Evolutionary conservation across 2,113 vertebrate genomes (phyloP).

Genomic region (Columba livia): DNA sequence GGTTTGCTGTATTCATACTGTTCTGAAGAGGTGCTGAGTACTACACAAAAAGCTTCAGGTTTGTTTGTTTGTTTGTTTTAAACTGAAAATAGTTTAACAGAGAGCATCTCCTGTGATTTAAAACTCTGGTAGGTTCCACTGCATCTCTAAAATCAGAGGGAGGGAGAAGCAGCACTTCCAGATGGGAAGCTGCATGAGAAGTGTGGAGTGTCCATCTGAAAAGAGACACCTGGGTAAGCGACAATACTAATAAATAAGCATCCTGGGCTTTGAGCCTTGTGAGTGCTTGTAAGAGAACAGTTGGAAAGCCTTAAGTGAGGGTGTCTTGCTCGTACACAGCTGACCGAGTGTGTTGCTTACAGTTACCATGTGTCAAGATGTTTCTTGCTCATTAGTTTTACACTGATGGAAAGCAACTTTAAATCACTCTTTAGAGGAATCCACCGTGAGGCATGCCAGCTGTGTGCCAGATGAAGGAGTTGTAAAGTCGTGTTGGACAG

Average conservation of each 20-base stretch:
- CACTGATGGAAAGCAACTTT: conserved; percentile 72
- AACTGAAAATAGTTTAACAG: not conserved
- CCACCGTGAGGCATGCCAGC: conserved; percentile 65
- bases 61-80: not conserved
- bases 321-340: conserved; percentile 27
- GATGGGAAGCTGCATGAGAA: conserved; percentile 2
- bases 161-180: conserved; percentile 2
- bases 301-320: conserved; percentile 59
- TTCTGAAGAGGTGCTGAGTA: not conserved
- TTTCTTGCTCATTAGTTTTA: conserved; percentile 73
- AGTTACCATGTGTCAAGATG: conserved; percentile 64
- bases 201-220: conserved; percentile 18
- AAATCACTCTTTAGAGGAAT: conserved; percentile 72
- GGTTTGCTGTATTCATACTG: not conserved
- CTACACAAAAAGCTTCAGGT: not conserved
- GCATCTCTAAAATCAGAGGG: not conserved
- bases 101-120: not conserved
- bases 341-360: conserved; percentile 66
- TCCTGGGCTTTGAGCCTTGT: not conserved
- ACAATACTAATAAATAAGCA: conserved; percentile 53
- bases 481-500: conserved; percentile 68
- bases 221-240: conserved; percentile 56
- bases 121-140: not conserved
- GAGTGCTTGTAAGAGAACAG: conserved; percentile 35
- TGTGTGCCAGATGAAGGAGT: conserved; percentile 72